Conservation (phyloP, 2,797 vertebrate species). For the Centropyge bicolor region DNA sequence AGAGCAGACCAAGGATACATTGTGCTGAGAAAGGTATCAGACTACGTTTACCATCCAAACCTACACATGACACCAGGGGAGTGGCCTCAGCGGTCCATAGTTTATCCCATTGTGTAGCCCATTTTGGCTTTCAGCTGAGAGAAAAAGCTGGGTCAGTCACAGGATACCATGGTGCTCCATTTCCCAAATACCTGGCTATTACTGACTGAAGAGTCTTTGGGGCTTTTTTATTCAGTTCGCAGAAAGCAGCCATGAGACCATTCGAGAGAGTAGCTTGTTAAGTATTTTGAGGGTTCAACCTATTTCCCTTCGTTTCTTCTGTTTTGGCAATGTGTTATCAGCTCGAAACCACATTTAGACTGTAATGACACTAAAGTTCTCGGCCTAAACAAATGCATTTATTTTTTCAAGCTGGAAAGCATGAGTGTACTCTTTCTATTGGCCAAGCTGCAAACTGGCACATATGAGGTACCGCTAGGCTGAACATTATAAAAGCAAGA, state of each 20-base stretch:
- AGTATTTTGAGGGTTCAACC: too few relatives aligned
- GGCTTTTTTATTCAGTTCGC: constrained; percentile 28
- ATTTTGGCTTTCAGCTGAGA: constrained; percentile 61
- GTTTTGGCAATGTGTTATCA: constrained; percentile 18
- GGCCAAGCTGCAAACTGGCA: constrained; percentile 27
- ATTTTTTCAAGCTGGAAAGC: constrained; percentile 29
- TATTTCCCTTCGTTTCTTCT: background rate
- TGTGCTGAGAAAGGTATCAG: constrained; percentile 60
- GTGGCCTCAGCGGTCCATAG: constrained; percentile 51
- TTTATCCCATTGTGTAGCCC: constrained; percentile 61
- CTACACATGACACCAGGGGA: constrained; percentile 69
- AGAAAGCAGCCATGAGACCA: constrained; percentile 13
- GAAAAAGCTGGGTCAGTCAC: constrained; percentile 55
- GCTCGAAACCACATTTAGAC: constrained; percentile 23
- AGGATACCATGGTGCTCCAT: constrained; percentile 56
- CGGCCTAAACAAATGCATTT: constrained; percentile 13
- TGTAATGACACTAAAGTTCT: constrained; percentile 22
- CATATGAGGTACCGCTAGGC: constrained; percentile 13
- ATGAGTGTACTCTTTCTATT: constrained; percentile 3
- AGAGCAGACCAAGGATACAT: constrained; percentile 45
- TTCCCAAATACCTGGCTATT: constrained; percentile 45
- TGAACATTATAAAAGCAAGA: constrained; percentile 34
- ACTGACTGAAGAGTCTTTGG: constrained; percentile 28
- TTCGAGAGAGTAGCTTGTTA: too few relatives aligned
- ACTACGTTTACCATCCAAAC: constrained; percentile 63